Evolutionary conservation across 2,888 invertebrate genomes (phyloP).

Genomic region (Urechis unicinctus): DNA sequence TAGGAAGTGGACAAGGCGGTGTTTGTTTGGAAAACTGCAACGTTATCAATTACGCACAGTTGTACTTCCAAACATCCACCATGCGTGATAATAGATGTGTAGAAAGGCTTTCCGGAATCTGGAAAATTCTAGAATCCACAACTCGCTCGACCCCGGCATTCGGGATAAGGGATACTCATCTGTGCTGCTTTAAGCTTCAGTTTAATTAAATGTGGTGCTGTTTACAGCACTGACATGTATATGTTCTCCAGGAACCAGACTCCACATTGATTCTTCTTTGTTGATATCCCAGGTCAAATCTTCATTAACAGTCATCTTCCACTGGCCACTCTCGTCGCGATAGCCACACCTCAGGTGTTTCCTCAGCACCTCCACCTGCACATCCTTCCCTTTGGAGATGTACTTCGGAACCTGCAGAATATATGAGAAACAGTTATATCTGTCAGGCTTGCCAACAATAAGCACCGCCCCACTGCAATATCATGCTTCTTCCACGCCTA

Average conservation of each 20-base stretch:
- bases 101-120: too few relatives aligned
- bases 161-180: too few relatives aligned
- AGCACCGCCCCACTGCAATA: neutral
- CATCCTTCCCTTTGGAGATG: slow-evolving; percentile 62
- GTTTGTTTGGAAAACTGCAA: too few relatives aligned
- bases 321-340: slow-evolving; percentile 21
- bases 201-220: too few relatives aligned
- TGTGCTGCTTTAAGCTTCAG: too few relatives aligned
- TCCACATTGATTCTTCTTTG: slow-evolving; percentile 71
- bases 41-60: too few relatives aligned
- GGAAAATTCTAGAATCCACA: too few relatives aligned
- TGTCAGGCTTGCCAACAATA: neutral
- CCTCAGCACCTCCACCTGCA: slow-evolving; percentile 61
- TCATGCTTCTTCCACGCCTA: neutral
- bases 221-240: slow-evolving; percentile 55
- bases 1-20: too few relatives aligned
- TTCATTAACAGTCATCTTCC: slow-evolving; percentile 58
- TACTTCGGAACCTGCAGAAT: slow-evolving; percentile 42
- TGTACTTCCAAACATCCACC: too few relatives aligned
- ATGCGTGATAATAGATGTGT: too few relatives aligned
- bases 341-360: slow-evolving; percentile 43
- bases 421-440: neutral
- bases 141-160: too few relatives aligned
- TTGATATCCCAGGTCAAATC: slow-evolving; percentile 64
- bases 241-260: slow-evolving; percentile 61